A percentile compares a stretch with the other conserved stretches of the same genome.
Conservation (phyloP, 2,888 invertebrate genomes). For the Slavum lentiscoides region DNA sequence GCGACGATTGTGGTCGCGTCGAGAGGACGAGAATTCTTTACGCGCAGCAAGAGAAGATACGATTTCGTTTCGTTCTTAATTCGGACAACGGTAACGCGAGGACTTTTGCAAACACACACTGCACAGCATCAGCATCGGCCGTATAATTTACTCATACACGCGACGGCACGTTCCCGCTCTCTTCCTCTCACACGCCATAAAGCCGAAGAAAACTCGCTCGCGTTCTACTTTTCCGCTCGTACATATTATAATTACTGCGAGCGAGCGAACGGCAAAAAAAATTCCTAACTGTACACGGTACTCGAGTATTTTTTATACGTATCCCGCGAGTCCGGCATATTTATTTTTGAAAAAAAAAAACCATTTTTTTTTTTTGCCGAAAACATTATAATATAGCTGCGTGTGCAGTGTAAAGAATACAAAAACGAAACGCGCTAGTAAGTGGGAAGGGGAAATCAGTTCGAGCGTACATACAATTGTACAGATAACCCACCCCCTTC, state of each 20-base stretch:
- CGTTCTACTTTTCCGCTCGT: constrained; percentile 39
- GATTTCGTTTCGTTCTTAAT: constrained; percentile 32
- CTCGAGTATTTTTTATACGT: no score
- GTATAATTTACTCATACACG: constrained; percentile 27
- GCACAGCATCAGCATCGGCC: constrained; percentile 1
- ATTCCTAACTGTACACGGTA: constrained; percentile 51
- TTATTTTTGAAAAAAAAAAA: no score
- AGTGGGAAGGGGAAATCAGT: neutral
- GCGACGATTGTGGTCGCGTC: neutral
- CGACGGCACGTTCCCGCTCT: neutral
- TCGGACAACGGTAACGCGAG: constrained; percentile 12
- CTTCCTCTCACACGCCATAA: neutral
- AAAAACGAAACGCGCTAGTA: no score
- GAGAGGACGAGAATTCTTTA: neutral
- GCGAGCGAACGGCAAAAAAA: constrained; percentile 25
- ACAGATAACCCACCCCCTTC: constrained; percentile 36
- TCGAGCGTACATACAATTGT: neutral
- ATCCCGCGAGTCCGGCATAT: neutral
- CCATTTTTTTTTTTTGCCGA: no score
- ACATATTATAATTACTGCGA: constrained; percentile 31
- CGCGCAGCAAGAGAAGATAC: neutral
- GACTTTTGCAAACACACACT: no score
- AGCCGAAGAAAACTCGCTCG: constrained; percentile 11
- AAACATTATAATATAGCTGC: no score
- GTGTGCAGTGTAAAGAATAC: no score